These are phyloP conservation scores for Alligator sinensis DNA, from an alignment of 2,113 vertebrate genomes.

Conservation along the genomic window DNA sequence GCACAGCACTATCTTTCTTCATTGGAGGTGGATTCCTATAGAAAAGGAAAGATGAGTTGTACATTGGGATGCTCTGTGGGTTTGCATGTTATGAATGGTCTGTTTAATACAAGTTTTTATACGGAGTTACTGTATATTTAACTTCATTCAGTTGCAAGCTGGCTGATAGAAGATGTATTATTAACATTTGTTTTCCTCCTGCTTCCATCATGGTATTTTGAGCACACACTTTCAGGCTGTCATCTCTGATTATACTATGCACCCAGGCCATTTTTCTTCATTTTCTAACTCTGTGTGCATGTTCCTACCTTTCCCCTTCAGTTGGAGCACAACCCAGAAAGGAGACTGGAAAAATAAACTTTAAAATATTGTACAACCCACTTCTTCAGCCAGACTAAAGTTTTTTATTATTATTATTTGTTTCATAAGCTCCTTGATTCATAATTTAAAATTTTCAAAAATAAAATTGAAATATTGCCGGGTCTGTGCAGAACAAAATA, in stretches of 20 bases:
- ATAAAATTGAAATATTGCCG: background rate
- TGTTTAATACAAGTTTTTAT: background rate
- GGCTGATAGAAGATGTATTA: background rate
- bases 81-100: background rate
- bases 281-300: background rate
- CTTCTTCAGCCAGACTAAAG: background rate
- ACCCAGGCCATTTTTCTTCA: background rate
- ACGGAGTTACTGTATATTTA: background rate
- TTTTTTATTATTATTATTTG: background rate
- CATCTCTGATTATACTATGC: background rate
- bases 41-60: background rate
- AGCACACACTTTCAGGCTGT: background rate
- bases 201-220: background rate
- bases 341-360: background rate
- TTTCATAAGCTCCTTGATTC: background rate
- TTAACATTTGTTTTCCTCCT: too few relatives aligned
- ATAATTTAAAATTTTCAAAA: background rate
- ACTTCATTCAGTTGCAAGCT: background rate
- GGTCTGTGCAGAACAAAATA: background rate
- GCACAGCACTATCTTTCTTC: rapidly evolving
- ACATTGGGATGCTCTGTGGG: background rate
- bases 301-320: background rate
- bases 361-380: background rate
- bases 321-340: background rate
- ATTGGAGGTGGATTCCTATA: background rate